phyloP scores from a whole-genome alignment of 2,888 invertebrate genomes.

The Dorcus hopei region DNA sequence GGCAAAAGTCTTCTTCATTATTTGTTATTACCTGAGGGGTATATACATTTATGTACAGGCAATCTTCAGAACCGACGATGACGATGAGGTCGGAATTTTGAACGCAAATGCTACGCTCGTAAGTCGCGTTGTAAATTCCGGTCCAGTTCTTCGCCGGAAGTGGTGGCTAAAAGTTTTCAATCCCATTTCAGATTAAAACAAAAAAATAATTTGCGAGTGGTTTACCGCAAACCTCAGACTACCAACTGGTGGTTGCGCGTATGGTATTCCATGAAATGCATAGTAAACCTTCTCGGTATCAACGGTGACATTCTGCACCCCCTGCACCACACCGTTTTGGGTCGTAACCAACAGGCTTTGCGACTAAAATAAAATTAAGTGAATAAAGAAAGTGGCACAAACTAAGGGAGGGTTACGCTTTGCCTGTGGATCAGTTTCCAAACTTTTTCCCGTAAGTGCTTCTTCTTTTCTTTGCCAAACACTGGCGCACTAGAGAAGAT shows the following conservation, averaged over 20 bases:
- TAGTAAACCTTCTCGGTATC: neutral
- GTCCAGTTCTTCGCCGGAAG: slow-evolving; percentile 28
- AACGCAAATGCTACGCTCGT: slow-evolving; percentile 20
- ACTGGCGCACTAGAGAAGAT: no score
- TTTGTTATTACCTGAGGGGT: slow-evolving; percentile 27
- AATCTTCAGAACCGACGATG: slow-evolving; percentile 32
- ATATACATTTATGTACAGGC: slow-evolving; percentile 36
- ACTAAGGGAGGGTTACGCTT: no score
- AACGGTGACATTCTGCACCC: neutral
- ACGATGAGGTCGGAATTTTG: slow-evolving; percentile 16
- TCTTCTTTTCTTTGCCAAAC: no score
- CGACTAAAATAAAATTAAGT: neutral
- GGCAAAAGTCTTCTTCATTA: neutral
- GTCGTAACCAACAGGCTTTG: neutral
- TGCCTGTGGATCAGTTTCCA: no score
- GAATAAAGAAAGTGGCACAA: no score
- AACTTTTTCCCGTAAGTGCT: no score
- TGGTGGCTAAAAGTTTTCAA: slow-evolving; percentile 23
- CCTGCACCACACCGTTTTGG: neutral
- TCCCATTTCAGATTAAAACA: neutral
- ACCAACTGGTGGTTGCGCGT: neutral
- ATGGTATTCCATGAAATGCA: neutral
- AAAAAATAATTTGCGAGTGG: neutral
- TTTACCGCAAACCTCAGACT: neutral
- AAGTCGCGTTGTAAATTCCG: slow-evolving; percentile 24